Evolutionary conservation across 2,888 invertebrate genomes (phyloP).

Genomic region (Panzeria rudis): DNA sequence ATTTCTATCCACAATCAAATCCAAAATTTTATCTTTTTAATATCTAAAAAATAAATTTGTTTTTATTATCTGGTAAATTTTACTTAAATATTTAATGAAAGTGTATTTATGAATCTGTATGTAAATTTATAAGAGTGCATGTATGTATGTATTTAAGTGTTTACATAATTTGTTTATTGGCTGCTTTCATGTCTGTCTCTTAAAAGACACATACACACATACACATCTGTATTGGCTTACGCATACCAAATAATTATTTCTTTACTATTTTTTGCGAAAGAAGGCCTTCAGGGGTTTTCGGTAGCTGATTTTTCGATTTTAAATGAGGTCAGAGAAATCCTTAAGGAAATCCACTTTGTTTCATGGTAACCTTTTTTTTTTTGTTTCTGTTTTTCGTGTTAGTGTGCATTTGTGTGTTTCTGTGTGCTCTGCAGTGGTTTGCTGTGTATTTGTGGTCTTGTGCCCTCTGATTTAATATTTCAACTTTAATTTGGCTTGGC

Average conservation of each 20-base stretch:
- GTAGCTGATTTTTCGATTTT: constrained; percentile 80
- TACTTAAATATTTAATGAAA: not conserved
- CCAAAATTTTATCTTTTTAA: not conserved
- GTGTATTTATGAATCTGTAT: not conserved
- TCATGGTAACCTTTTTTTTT: constrained; percentile 6
- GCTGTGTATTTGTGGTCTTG: constrained; percentile 24
- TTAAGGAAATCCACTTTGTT: constrained; percentile 60
- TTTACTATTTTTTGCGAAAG: constrained; percentile 33
- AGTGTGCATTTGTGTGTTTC: not conserved
- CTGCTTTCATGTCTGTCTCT: constrained; percentile 15
- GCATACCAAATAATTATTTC: constrained; percentile 57
- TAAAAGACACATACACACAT: not conserved
- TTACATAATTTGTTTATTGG: not conserved
- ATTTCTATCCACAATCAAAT: too few relatives aligned
- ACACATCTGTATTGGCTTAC: not conserved
- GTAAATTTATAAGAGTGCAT: not conserved
- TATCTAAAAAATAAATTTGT: not conserved
- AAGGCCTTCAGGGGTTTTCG: constrained; percentile 78
- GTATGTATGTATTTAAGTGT: not conserved
- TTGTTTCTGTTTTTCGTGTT: not conserved
- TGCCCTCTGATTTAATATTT: constrained; percentile 10
- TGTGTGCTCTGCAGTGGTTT: not conserved
- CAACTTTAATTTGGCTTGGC: constrained; percentile 9
- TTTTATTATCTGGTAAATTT: not conserved
- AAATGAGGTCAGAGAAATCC: constrained; percentile 78